Evolutionary conservation across 1,140 invertebrate genomes (phyloP).

Genomic region (Neuroterus valhalla): DNA sequence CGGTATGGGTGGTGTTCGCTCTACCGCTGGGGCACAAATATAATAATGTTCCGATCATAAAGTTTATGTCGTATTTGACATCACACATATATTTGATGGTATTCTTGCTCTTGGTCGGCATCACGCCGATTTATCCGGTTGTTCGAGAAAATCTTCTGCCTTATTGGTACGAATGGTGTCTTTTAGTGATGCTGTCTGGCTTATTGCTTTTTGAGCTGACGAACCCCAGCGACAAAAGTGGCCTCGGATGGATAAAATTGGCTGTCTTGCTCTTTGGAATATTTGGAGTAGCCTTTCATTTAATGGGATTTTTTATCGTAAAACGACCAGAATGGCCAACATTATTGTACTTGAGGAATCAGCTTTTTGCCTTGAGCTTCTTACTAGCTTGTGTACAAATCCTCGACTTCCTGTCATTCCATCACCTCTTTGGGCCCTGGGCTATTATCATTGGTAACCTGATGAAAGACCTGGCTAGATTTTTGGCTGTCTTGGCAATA

Average conservation of each 20-base stretch:
- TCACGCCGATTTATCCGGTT: constrained; percentile 90
- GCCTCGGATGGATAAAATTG: constrained; percentile 94
- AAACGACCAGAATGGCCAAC: constrained; percentile 85
- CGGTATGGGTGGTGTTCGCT: constrained; percentile 97
- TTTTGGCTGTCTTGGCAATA: constrained; percentile 96
- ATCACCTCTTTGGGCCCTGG: constrained; percentile 99
- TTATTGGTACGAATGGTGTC: constrained; percentile 97
- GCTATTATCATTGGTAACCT: constrained; percentile 93
- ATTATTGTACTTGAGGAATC: constrained; percentile 94
- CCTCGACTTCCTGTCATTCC: constrained; percentile 97
- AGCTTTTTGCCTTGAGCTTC: constrained; percentile 95
- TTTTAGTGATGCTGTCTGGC: constrained; percentile 96
- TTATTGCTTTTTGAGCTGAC: constrained; percentile 96
- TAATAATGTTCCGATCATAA: constrained; percentile 97
- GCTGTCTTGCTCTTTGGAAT: constrained; percentile 94
- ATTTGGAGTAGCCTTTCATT: constrained; percentile 92
- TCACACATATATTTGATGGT: constrained; percentile 98
- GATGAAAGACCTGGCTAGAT: constrained; percentile 94
- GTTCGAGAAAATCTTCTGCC: constrained; percentile 83
- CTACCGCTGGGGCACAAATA: constrained; percentile 96
- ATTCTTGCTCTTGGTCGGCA: constrained; percentile 92
- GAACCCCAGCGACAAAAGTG: constrained; percentile 96
- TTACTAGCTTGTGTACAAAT: constrained; percentile 97
- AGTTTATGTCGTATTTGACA: constrained; percentile 99
- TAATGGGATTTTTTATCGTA: constrained; percentile 85